Evolutionary conservation across 1,140 invertebrate species (phyloP).

Genomic region (Drosophila eugracilis): DNA sequence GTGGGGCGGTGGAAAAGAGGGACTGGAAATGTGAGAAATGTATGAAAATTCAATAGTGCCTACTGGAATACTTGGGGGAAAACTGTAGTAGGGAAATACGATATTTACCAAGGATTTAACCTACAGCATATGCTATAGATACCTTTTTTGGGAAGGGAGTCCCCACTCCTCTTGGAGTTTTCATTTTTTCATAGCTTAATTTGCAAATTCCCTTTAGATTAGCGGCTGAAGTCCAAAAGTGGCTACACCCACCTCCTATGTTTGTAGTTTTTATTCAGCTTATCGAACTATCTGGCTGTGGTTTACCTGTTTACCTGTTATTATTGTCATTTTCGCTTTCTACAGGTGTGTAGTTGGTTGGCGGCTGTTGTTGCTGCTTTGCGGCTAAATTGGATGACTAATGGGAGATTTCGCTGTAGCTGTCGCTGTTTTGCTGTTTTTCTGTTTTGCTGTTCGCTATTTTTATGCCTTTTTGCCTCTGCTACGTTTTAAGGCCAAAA

Average conservation of each 20-base stretch:
- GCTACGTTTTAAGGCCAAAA: constrained; percentile 57
- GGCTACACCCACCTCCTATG: neutral
- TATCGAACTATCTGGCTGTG: constrained; percentile 46
- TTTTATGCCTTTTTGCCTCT: constrained; percentile 35
- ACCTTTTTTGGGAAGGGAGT: neutral
- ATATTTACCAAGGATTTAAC: neutral
- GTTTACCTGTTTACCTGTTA: constrained; percentile 19
- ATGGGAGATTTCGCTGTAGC: constrained; percentile 45
- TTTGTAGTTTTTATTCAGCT: constrained; percentile 44
- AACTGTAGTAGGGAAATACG: neutral
- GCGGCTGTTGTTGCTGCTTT: constrained; percentile 9
- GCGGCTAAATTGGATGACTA: constrained; percentile 63
- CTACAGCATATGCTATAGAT: neutral
- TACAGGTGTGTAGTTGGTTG: constrained; percentile 61
- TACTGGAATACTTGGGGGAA: neutral
- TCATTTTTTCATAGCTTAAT: constrained; percentile 49
- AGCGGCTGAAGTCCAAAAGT: constrained; percentile 22
- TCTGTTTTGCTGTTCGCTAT: constrained; percentile 26
- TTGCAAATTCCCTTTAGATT: constrained; percentile 25
- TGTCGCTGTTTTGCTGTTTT: constrained; percentile 39
- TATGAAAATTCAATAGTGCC: constrained; percentile 6
- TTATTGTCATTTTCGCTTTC: constrained; percentile 61
- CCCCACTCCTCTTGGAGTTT: no score
- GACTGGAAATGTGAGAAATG: constrained; percentile 8
- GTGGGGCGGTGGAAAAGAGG: neutral